Conservation (phyloP, 2,113 vertebrate genomes). For the Tautogolabrus adspersus region DNA sequence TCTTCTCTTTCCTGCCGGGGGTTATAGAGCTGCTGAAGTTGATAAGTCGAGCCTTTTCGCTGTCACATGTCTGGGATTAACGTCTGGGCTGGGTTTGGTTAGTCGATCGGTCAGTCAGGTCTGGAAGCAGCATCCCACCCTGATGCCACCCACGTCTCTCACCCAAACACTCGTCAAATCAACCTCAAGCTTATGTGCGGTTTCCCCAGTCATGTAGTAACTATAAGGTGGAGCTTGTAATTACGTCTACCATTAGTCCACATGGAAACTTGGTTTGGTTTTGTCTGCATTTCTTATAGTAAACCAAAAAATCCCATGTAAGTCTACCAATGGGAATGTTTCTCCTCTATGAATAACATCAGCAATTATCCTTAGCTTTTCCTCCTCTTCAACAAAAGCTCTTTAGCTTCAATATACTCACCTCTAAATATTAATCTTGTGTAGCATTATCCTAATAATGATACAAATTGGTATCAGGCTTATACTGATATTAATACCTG, state of each 20-base stretch:
- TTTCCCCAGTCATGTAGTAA: constrained; percentile 49
- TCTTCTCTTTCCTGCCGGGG: fast-evolving
- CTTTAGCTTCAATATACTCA: not conserved
- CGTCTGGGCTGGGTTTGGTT: constrained; percentile 49
- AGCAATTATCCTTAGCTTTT: not conserved
- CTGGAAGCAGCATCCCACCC: constrained; percentile 49
- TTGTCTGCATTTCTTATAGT: constrained; percentile 30
- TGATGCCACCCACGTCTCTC: constrained; percentile 59
- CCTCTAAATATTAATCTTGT: not conserved
- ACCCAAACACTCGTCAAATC: constrained; percentile 53
- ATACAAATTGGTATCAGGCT: not conserved
- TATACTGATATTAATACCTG: not conserved
- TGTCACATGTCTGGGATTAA: constrained; percentile 67
- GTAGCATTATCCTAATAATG: not conserved
- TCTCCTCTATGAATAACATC: not conserved
- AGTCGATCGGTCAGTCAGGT: constrained; percentile 12
- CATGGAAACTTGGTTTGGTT: constrained; percentile 45
- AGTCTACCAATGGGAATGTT: not conserved
- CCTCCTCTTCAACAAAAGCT: not conserved
- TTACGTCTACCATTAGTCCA: constrained; percentile 53
- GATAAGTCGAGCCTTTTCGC: constrained; percentile 50
- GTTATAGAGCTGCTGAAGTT: constrained; percentile 42
- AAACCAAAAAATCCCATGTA: not conserved
- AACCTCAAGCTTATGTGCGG: constrained; percentile 63
- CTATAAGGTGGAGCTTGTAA: constrained; percentile 52